These are phyloP conservation scores for Crocodylus rhombifer DNA, from an alignment of 2,797 vertebrate genomes.

Conservation along the genomic window DNA sequence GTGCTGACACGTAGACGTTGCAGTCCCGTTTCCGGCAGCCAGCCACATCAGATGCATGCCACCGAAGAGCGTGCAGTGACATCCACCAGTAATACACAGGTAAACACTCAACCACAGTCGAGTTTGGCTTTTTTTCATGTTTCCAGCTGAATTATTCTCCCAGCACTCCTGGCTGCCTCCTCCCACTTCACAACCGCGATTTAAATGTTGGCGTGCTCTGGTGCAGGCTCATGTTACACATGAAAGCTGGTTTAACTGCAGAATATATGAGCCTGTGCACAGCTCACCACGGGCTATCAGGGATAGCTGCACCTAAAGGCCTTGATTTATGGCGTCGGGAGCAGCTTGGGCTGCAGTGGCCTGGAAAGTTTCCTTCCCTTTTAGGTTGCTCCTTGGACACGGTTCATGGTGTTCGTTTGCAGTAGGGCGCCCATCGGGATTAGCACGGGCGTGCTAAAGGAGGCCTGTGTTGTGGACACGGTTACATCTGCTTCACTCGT, in stretches of 20 bases:
- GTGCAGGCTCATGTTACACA: not conserved
- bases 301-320: not conserved
- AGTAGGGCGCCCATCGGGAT: not conserved
- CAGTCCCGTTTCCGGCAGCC: not conserved
- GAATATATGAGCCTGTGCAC: not conserved
- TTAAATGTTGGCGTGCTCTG: not conserved
- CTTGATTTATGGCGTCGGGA: not conserved
- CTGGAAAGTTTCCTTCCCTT: not conserved
- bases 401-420: not conserved
- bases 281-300: no score
- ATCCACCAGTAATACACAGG: not conserved
- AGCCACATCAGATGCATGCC: rapidly evolving
- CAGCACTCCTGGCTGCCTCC: not conserved
- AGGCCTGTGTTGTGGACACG: rapidly evolving
- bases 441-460: constrained; percentile 15
- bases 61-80: rapidly evolving
- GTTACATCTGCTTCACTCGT: rapidly evolving
- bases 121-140: not conserved
- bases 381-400: not conserved
- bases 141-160: not conserved
- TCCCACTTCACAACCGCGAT: not conserved
- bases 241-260: not conserved
- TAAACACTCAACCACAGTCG: not conserved
- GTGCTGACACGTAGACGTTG: not conserved
- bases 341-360: not conserved